Base-by-base conservation (phyloP, 1,140 invertebrate species). In the Leucophenga varia region DNA sequence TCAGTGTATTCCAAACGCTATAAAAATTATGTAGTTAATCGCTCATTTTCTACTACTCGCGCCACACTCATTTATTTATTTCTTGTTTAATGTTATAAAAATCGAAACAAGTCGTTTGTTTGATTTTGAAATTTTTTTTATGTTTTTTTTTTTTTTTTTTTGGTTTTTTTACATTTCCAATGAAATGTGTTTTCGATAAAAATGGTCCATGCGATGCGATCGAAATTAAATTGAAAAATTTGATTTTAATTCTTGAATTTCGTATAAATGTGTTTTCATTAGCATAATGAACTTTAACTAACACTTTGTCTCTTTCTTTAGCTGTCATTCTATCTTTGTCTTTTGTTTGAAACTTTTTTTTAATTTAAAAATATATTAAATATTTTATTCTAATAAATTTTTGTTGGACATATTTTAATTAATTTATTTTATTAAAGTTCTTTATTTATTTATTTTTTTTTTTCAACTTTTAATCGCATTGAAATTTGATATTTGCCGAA, bases 151-250 rank as follows among this genome's bases (percentile, higher is more conserved):
- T n/a, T n/a, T n/a, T 34, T 13, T 4, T 34, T 13, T 34, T n/a
- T n/a, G 25, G 45, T 18, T 30, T 31, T 31, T 13, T 22, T 19
- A 47, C 54, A 54, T 49, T 67, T 67, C 59, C 59, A 68, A 68
- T 67, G 64, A 67, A 67, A 67, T 68, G 64, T 68, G 63, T 67
- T 59, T 67, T 67, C 63, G 56, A 68, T 67, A 59, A 67, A 65
- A 67, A 67, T 67, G 63, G 63, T 67, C 54, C 56, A 67, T 67
- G 63, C 63, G 64, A 67, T 67, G 64, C 64, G 63, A 67, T 67
- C 63, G 63, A 67, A 67, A 68, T 67, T 67, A 67, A 67, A 67
- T 67, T 67, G 64, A 67, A 67, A 67, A 68, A 67, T 67, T 67
- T 54, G 64, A 57, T 67, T 68, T 67, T 67, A 67, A 67, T 67